Evolutionary conservation across 1,140 invertebrate species (phyloP).

Genomic region (Anagrus nilaparvatae): DNA sequence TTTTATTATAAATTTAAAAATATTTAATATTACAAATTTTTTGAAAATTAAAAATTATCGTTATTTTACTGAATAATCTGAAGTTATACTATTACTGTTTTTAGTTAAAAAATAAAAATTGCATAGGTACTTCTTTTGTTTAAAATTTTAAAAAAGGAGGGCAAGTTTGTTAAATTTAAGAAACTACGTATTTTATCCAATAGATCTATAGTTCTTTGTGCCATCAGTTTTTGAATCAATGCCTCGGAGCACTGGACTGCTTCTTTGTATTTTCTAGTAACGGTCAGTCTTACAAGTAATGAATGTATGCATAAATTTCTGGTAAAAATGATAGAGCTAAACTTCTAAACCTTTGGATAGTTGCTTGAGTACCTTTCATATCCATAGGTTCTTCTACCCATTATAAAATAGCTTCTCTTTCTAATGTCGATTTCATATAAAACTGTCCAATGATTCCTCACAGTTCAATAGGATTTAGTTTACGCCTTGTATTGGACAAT

Average conservation of each 20-base stretch:
- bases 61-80: too few species aligned
- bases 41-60: too few species aligned
- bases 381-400: constrained; percentile 67
- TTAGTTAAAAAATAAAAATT: too few species aligned
- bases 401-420: constrained; percentile 64
- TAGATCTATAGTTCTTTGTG: constrained; percentile 82
- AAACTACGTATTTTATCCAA: constrained; percentile 82
- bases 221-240: constrained; percentile 78
- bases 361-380: constrained; percentile 49
- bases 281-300: constrained; percentile 81
- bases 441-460: constrained; percentile 73
- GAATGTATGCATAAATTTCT: constrained; percentile 95
- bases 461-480: constrained; percentile 75
- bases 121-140: too few species aligned
- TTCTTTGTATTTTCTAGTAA: constrained; percentile 67
- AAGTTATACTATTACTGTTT: too few species aligned
- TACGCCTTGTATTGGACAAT: constrained; percentile 77
- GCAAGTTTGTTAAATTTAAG: constrained; percentile 78
- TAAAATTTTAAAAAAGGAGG: too few species aligned
- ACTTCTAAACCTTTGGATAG: constrained; percentile 54
- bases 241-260: constrained; percentile 70
- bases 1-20: too few species aligned
- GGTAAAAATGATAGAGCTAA: constrained; percentile 67
- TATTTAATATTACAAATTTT: too few species aligned
- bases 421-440: constrained; percentile 56